phyloP scores from a whole-genome alignment of 2,888 invertebrate species.

The Pteria penguin region DNA sequence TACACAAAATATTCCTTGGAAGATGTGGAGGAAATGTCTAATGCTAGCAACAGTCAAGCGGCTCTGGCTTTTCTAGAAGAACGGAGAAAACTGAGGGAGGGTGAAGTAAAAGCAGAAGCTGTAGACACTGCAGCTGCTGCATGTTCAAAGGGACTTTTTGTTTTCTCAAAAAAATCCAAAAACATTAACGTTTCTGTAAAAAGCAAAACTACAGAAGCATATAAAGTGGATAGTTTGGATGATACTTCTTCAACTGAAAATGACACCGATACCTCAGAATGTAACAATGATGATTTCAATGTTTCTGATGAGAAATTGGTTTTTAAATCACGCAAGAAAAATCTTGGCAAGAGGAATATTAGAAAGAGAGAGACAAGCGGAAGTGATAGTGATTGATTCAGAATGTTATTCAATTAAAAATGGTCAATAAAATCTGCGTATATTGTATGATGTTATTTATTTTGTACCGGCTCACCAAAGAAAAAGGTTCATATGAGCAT shows the following conservation, averaged over 20 bases:
- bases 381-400: slow-evolving; percentile 8
- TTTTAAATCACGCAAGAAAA: slow-evolving; percentile 38
- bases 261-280: neutral
- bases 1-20: slow-evolving; percentile 90
- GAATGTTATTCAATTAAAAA: neutral
- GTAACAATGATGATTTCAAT: neutral
- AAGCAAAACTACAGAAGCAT: neutral
- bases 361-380: slow-evolving; percentile 12
- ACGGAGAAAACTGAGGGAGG: slow-evolving; percentile 74
- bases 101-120: slow-evolving; percentile 43
- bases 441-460: no score
- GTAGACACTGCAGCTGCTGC: slow-evolving; percentile 54
- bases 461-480: no score
- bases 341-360: slow-evolving; percentile 15
- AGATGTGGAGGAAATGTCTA: slow-evolving; percentile 91
- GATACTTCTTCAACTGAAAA: neutral
- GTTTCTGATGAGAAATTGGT: neutral
- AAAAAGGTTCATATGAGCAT: no score
- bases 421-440: no score
- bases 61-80: slow-evolving; percentile 89
- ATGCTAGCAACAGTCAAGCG: slow-evolving; percentile 88
- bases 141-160: slow-evolving; percentile 65
- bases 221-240: neutral
- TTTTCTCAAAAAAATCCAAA: slow-evolving; percentile 53
- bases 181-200: slow-evolving; percentile 2